A percentile compares a stretch with the other conserved stretches of the same genome.
Evolutionary conservation across 2,797 vertebrate genomes (phyloP).

Genomic region (Clamator glandarius): DNA sequence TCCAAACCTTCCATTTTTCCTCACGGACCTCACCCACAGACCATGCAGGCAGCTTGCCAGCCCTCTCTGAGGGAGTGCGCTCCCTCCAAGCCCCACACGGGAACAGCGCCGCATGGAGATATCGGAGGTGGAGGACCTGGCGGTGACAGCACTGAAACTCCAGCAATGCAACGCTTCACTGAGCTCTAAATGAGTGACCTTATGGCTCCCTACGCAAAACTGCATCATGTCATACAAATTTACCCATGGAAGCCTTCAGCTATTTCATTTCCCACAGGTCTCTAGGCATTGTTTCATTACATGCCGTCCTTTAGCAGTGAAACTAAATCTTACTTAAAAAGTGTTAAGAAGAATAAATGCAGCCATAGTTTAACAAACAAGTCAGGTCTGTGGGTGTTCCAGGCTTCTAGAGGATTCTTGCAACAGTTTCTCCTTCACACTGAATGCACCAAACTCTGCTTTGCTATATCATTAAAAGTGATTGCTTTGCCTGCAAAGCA

Average conservation of each 20-base stretch:
- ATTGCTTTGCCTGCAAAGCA: not conserved
- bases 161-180: not conserved
- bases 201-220: not conserved
- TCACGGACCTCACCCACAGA: not conserved
- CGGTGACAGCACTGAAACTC: not conserved
- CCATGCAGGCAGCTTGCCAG: fast-evolving
- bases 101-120: not conserved
- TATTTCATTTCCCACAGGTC: not conserved
- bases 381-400: not conserved
- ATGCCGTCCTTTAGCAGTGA: not conserved
- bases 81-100: not conserved
- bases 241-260: not conserved
- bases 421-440: not conserved
- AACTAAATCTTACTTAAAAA: not conserved
- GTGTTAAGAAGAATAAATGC: not conserved
- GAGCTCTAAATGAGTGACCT: not conserved
- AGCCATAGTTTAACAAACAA: not conserved
- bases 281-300: not conserved
- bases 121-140: not conserved
- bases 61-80: fast-evolving
- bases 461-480: not conserved
- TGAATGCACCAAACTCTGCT: not conserved
- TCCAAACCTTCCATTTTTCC: not conserved
- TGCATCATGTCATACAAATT: not conserved
- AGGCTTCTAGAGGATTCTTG: not conserved